Conservation (phyloP, 2,888 invertebrate species). For the Drosophila macrospina region DNA sequence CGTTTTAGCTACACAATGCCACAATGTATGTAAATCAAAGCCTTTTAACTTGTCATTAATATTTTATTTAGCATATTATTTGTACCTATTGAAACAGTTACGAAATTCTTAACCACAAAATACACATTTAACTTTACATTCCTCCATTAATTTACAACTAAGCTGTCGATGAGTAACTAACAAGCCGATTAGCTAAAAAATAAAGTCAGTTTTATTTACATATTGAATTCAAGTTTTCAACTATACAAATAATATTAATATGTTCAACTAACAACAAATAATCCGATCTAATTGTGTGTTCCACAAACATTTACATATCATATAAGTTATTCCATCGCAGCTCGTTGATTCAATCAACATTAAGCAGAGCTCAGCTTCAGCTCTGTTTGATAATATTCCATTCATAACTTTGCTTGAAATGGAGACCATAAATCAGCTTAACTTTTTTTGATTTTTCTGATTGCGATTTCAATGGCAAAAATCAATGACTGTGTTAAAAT, state of each 20-base stretch:
- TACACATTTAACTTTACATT: no score
- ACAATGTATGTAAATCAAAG: conserved; percentile 7
- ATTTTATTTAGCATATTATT: neutral
- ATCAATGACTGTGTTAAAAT: conserved; percentile 6
- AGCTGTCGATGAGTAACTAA: neutral
- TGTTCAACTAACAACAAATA: no score
- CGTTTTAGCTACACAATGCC: neutral
- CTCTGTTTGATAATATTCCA: neutral
- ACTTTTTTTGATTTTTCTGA: conserved; percentile 1
- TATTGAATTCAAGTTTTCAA: no score
- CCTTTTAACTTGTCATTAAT: conserved; percentile 5
- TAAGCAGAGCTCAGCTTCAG: neutral
- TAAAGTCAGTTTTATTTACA: no score
- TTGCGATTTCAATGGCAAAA: neutral
- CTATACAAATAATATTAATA: no score
- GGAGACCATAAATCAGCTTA: conserved; percentile 16
- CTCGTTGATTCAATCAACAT: neutral
- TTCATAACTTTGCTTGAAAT: conserved; percentile 8
- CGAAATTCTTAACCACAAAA: no score
- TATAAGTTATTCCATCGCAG: neutral
- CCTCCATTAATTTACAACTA: no score
- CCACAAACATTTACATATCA: no score
- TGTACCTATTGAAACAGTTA: no score
- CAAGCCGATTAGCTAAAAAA: conserved; percentile 26
- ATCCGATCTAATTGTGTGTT: no score